Evolutionary conservation across 2,113 vertebrate genomes (phyloP).

Genomic region (Protobothrops flavoviridis): DNA sequence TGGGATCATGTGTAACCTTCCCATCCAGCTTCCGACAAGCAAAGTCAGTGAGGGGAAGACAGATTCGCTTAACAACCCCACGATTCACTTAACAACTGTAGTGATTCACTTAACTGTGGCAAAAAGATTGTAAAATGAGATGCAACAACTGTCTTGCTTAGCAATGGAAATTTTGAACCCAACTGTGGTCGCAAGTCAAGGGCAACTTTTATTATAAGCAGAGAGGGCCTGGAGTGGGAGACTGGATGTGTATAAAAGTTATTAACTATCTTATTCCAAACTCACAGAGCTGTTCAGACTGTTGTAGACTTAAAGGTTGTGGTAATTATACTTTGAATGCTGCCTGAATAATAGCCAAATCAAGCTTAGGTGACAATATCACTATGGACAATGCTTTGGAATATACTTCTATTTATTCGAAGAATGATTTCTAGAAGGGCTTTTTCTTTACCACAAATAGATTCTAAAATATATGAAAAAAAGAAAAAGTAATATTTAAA

Average conservation of each 20-base stretch:
- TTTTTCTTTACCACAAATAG: slow-evolving; percentile 56
- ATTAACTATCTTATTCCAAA: neutral
- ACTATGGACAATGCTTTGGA: neutral
- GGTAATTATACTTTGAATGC: neutral
- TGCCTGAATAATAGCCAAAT: slow-evolving; percentile 19
- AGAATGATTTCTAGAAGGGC: slow-evolving; percentile 49
- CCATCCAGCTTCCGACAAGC: neutral
- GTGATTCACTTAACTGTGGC: neutral
- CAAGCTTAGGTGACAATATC: slow-evolving; percentile 15
- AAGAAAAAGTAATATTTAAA: slow-evolving; percentile 52
- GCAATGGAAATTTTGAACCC: neutral
- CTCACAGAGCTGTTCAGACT: neutral
- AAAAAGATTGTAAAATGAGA: neutral
- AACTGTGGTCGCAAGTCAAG: neutral
- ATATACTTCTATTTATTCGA: slow-evolving; percentile 33
- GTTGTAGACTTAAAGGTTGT: neutral
- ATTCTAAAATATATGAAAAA: slow-evolving; percentile 37
- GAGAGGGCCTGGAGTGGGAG: neutral
- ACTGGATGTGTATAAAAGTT: neutral
- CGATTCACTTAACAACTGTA: neutral
- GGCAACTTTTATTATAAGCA: neutral
- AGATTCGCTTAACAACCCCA: neutral
- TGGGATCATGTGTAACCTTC: neutral
- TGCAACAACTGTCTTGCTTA: neutral
- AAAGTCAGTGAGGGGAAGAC: neutral